Percentiles rank a stretch among this genome's conserved stretches.
Evolutionary conservation across 2,113 vertebrate genomes (phyloP).

Genomic region (Pipa parva): DNA sequence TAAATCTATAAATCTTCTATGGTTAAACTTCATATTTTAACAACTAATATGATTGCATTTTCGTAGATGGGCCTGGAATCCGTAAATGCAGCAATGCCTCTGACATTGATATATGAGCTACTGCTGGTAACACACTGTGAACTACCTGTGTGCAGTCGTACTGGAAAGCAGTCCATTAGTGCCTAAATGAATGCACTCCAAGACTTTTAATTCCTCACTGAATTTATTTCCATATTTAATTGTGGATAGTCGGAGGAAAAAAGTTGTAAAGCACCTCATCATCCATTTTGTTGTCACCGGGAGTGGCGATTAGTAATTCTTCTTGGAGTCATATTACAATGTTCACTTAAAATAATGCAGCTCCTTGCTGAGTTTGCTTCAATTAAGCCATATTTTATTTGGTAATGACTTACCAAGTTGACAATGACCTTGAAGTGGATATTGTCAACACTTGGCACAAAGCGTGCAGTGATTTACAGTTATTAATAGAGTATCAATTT

Average conservation of each 20-base stretch:
- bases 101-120: conserved; percentile 54
- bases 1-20: no score
- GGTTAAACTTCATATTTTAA: no score
- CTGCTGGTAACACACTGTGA: conserved; percentile 52
- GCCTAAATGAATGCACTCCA: conserved; percentile 65
- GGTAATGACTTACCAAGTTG: conserved; percentile 78
- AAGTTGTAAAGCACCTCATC: conserved; percentile 67
- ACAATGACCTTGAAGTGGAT: conserved; percentile 79
- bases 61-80: conserved; percentile 33
- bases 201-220: conserved; percentile 68
- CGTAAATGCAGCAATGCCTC: conserved; percentile 39
- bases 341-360: conserved; percentile 85
- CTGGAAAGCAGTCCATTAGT: conserved; percentile 67
- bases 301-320: conserved; percentile 78
- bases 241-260: conserved; percentile 65
- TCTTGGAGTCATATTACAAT: conserved; percentile 76
- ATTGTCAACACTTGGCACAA: conserved; percentile 69
- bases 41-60: no score
- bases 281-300: conserved; percentile 82
- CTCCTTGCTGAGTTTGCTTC: conserved; percentile 75
- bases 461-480: conserved; percentile 66
- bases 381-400: conserved; percentile 86
- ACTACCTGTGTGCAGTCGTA: conserved; percentile 53
- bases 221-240: conserved; percentile 84
- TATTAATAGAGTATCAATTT: conserved; percentile 66